Conservation (phyloP, 2,888 invertebrate species). For the Cordilura impudica region DNA sequence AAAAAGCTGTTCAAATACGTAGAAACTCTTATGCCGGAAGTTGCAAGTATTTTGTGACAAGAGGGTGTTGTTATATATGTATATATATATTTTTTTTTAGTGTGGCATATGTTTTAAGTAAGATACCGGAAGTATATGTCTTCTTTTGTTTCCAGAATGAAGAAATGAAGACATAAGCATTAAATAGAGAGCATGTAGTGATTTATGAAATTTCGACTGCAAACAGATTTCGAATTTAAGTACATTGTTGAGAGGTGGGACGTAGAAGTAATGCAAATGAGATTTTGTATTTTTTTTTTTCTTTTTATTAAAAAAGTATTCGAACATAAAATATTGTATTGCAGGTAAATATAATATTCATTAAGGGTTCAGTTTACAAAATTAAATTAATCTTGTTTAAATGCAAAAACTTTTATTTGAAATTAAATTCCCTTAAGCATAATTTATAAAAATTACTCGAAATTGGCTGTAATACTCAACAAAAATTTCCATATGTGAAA, state of each 20-base stretch:
- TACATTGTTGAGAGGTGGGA: not conserved
- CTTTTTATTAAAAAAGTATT: no score
- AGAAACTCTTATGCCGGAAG: constrained; percentile 49
- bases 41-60: constrained; percentile 49
- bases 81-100: constrained; percentile 13
- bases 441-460: no score
- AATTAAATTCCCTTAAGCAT: no score
- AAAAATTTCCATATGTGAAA: no score
- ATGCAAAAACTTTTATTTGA: no score
- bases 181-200: not conserved
- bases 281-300: no score
- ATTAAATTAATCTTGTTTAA: no score
- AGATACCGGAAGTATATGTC: constrained; percentile 57
- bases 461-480: no score
- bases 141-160: constrained; percentile 35
- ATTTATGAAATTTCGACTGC: not conserved
- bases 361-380: no score
- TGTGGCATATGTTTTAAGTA: constrained; percentile 53
- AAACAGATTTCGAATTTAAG: not conserved
- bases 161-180: not conserved
- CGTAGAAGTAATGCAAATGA: no score
- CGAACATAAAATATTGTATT: no score
- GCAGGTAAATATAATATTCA: no score
- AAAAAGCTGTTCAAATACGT: constrained; percentile 45
- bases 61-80: constrained; percentile 49